A percentile compares a stretch with the other conserved stretches of the same genome.
These are phyloP conservation scores for Paracanthobrama guichenoti DNA, from an alignment of 2,113 vertebrate species.

Conservation along the genomic window DNA sequence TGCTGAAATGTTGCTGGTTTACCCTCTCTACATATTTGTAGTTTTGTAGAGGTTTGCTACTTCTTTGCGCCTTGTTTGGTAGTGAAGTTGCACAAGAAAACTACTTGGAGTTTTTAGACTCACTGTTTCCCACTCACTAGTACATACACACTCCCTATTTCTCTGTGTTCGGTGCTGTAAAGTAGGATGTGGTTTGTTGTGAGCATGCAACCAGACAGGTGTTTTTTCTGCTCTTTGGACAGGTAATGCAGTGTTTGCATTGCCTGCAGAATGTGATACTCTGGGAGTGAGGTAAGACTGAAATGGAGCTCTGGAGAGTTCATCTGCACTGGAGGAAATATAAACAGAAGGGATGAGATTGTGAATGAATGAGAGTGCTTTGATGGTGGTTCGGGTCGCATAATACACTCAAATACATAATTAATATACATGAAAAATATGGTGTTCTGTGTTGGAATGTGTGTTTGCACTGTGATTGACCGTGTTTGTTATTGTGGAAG, in stretches of 20 bases:
- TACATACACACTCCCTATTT: neutral
- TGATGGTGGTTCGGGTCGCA: neutral
- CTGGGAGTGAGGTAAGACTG: constrained; percentile 21
- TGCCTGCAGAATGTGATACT: constrained; percentile 21
- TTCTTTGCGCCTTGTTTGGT: neutral
- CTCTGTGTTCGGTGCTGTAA: neutral
- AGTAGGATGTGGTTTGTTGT: constrained; percentile 15
- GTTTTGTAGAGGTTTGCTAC: neutral
- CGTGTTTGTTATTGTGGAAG: neutral
- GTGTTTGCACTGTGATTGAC: neutral
- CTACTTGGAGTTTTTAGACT: neutral
- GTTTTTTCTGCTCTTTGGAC: constrained; percentile 31
- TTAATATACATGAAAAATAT: neutral
- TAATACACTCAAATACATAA: neutral
- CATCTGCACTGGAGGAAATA: neutral
- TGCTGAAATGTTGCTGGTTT: neutral
- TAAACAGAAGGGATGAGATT: constrained; percentile 1
- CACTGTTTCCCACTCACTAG: neutral
- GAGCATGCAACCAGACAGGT: neutral
- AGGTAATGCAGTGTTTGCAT: constrained; percentile 20
- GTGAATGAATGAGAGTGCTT: neutral
- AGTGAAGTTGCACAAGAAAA: no score
- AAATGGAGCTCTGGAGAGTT: neutral
- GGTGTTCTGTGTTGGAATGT: neutral
- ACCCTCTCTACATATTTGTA: neutral